Evolutionary conservation across 2,113 vertebrate species (phyloP), one percentile per base, ranked within the genome.

Genomic region (Synodontis membranacea): DNA sequence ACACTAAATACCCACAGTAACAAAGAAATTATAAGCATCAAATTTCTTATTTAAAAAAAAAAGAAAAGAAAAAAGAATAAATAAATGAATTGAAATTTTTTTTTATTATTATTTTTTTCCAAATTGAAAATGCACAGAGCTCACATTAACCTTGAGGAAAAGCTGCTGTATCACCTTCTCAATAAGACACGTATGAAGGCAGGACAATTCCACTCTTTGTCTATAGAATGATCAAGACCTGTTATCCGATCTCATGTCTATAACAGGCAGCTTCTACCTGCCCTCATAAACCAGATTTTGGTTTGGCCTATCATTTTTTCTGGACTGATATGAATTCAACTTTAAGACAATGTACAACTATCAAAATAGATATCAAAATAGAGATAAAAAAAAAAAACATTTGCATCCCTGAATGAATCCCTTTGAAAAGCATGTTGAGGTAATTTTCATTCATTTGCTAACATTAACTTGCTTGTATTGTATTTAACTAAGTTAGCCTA

Each of bases 201-300:
- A 72, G 48, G 88, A 94, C 93, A 94, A 92, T 89, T 90, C 83
- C 74, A 14, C 72, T 86, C 93, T 90, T 93, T 95, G 93, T 94
- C 54, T 89, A 86, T 78, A 79, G 68, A 52, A n/a, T 80, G 82
- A 88, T 83, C 85, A 85, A 85, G 88, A 84, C 54, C 54, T 60
- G 87, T 81, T 87, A 92, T 88, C 88, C 80, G 52, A 86, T 85
- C 81, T 79, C 14, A 28, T 48, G 84, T 82, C 19, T 62, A 7
- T 10, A 62, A 15, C 54, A 31, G 44, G 9, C 54, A 31, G 44
- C 72, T 58, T 46, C 83, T 52, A 11, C 31, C 7, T 31, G 19
- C 31, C 21, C 60, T n/a, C 4, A 50, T 21, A 39, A 37, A 14
- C 64, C 50, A 74, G 31, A 5, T 44, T 78, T 83, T 6, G 21